Conservation (phyloP, 2,888 invertebrate genomes). For the Caenorhabditis becei region DNA sequence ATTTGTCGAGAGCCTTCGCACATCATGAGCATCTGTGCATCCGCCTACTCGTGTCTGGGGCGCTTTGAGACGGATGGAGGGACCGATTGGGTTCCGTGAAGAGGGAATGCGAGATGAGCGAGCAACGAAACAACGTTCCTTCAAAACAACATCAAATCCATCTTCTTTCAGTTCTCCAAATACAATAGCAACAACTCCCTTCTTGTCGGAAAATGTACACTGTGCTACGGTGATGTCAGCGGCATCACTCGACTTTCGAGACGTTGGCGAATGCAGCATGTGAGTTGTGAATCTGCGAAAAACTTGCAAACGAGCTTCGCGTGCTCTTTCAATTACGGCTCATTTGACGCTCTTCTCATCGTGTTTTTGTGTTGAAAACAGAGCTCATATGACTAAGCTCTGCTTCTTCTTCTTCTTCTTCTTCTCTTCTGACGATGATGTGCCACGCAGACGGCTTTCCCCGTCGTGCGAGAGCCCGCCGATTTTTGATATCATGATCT, state of each 20-base stretch:
- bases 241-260: not conserved
- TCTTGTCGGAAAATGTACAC: not conserved
- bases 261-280: not conserved
- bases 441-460: not conserved
- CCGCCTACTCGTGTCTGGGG: constrained; percentile 27
- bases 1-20: constrained; percentile 33
- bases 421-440: too few species aligned
- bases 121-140: constrained; percentile 19
- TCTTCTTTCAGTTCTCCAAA: constrained; percentile 15
- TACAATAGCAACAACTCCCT: not conserved
- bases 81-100: constrained; percentile 1
- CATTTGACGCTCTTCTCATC: not conserved
- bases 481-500: constrained; percentile 39
- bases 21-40: constrained; percentile 33
- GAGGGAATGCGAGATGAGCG: constrained; percentile 3
- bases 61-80: not conserved
- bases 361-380: not conserved
- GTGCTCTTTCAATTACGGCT: constrained; percentile 2
- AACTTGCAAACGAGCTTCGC: not conserved
- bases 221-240: not conserved
- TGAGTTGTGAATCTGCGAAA: not conserved
- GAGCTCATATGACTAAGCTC: constrained; percentile 4
- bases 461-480: not conserved
- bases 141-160: not conserved
- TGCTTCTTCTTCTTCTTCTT: too few species aligned